phyloP scores from a whole-genome alignment of 2,113 vertebrate genomes.

The Corythoichthys haematopterus region DNA sequence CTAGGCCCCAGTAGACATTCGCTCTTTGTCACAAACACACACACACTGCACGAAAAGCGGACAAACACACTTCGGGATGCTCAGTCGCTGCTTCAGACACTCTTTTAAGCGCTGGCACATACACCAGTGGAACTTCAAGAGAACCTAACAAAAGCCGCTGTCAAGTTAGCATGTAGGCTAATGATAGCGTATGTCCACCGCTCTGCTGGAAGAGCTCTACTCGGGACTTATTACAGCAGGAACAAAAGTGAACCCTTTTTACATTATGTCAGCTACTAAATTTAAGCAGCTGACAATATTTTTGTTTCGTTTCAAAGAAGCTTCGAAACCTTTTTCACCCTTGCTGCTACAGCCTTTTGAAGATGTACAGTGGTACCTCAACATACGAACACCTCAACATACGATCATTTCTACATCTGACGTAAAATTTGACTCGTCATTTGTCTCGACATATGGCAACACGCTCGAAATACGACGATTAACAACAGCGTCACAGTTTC shows the following conservation, averaged over 20 bases:
- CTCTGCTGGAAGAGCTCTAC: slow-evolving; percentile 38
- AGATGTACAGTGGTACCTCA: too few relatives aligned
- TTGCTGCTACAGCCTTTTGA: too few relatives aligned
- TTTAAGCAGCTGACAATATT: too few relatives aligned
- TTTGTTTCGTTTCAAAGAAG: too few relatives aligned
- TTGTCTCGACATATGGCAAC: too few relatives aligned
- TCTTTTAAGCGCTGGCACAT: slow-evolving; percentile 16
- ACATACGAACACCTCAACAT: too few relatives aligned
- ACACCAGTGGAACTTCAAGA: slow-evolving; percentile 58
- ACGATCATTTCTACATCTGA: too few relatives aligned
- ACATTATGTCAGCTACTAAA: not conserved
- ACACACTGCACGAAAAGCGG: not conserved
- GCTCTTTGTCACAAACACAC: slow-evolving; percentile 1
- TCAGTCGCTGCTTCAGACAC: slow-evolving; percentile 9
- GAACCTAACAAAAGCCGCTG: slow-evolving; percentile 59
- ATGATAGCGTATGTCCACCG: slow-evolving; percentile 53
- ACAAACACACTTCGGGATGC: not conserved
- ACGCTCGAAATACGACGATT: too few relatives aligned
- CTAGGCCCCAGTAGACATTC: slow-evolving; percentile 45
- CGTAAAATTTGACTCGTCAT: too few relatives aligned
- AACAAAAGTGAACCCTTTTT: not conserved
- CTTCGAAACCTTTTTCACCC: not conserved
- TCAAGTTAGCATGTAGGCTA: slow-evolving; percentile 49
- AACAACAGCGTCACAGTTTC: too few relatives aligned
- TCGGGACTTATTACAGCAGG: slow-evolving; percentile 21